Base-by-base conservation (phyloP, 2,113 vertebrate genomes). In the Lophochroa leadbeateri region DNA sequence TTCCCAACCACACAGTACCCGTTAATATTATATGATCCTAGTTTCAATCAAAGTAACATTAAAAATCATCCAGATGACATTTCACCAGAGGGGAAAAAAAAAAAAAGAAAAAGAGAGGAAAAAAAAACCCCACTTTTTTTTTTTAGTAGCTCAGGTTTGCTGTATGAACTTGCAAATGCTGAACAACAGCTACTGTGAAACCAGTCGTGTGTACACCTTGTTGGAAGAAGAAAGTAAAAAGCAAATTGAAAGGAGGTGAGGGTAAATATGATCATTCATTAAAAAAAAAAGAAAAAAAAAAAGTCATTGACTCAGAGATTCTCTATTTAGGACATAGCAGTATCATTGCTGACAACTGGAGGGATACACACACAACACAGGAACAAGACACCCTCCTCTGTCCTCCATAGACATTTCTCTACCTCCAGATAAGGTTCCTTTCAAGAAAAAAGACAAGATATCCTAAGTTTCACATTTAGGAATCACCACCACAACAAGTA, bases 141-240 rank as follows among this genome's bases (percentile, higher is more conserved):
- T 52, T 53, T 20, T 20, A 27, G 6, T 13, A 43, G 35, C 14
- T 53, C 37, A 52, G 5, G 10, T n/a, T 7, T 82, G n/a, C 57
- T 37, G 5, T 55, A 19, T 37, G 46, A 67, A 17, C 35, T 68
- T 50, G 50, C 46, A 27, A 6, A 68, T 57, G 24, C 24, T 44
- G 35, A 86, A 33, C 28, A 71, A 47, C 33, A 53, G 5, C 77
- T 39, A 37, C 67, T 53, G 28, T 28, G 24, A 83, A 78, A 68
- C 14, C 52, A 55, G 37, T 17, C 5, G 6, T 21, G 13, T 0
- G 0, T 24, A 6, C 12, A 46, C n/a, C 12, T 29, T 33, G 21
- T n/a, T 35, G 47, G 33, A 27, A 72, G 13, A 87, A 44, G 33
- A 28, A 4, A 35, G 23, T 9, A 27, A 17, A 67, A 55, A 68